phyloP scores from a whole-genome alignment of 1,140 invertebrate species.

The Akabosia matsudoensis region DNA sequence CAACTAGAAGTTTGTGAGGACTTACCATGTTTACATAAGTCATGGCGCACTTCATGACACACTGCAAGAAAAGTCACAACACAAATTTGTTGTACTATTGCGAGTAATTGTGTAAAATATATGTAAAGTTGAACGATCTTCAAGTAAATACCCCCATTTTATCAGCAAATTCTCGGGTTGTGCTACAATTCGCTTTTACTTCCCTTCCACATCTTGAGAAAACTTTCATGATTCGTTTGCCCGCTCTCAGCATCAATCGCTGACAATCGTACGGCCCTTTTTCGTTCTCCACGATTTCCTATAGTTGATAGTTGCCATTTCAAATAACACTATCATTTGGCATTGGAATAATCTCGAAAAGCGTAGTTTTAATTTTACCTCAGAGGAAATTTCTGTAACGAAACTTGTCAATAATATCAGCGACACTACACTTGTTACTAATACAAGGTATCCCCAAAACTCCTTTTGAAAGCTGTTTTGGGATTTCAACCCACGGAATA shows the following conservation, averaged over 20 bases:
- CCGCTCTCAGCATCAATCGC: slow-evolving; percentile 26
- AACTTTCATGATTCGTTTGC: slow-evolving; percentile 23
- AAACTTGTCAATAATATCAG: no score
- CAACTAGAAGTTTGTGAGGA: no score
- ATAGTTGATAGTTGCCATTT: no score
- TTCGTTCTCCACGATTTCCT: no score
- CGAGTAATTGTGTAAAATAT: not conserved
- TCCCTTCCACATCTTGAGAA: slow-evolving; percentile 19
- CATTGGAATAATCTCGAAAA: no score
- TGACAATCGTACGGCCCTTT: slow-evolving; percentile 19
- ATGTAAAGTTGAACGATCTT: not conserved
- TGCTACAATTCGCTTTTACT: not conserved
- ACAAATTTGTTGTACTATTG: not conserved
- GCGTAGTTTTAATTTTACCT: no score
- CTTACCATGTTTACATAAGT: slow-evolving; percentile 26
- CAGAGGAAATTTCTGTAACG: no score
- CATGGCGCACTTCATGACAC: slow-evolving; percentile 29
- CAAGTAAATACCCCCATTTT: slow-evolving; percentile 28
- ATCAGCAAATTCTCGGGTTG: slow-evolving; percentile 1
- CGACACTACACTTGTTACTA: no score
- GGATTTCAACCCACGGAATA: no score
- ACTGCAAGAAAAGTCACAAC: slow-evolving; percentile 19
- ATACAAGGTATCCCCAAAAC: no score
- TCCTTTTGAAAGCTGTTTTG: no score
- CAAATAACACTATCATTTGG: no score